A percentile compares a stretch with the other conserved stretches of the same genome.
phyloP scores from a whole-genome alignment of 2,888 invertebrate species.

The Panopea generosa region DNA sequence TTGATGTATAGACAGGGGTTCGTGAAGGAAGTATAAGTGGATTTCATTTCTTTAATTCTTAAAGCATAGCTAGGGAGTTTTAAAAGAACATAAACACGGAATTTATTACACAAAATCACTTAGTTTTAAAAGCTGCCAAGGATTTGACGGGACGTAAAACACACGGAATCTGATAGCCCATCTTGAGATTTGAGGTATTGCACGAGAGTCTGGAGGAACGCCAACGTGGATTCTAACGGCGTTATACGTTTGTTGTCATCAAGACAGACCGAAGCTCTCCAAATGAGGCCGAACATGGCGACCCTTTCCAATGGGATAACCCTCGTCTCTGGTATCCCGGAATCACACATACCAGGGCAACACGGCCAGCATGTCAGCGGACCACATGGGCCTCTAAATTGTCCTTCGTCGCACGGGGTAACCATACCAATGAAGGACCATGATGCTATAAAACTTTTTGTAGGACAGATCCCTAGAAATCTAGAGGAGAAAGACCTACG shows the following conservation, averaged over 20 bases:
- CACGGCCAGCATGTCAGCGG: conserved; percentile 25
- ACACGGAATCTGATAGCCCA: too few relatives aligned
- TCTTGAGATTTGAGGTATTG: too few relatives aligned
- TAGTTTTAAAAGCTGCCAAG: too few relatives aligned
- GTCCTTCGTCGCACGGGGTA: conserved; percentile 32
- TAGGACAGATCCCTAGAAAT: conserved; percentile 96
- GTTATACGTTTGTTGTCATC: conserved; percentile 1
- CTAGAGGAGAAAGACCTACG: conserved; percentile 94
- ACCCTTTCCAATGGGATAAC: conserved; percentile 58
- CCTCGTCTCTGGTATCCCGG: conserved; percentile 41
- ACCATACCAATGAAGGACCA: conserved; percentile 86
- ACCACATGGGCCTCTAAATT: conserved; percentile 6
- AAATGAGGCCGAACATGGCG: conserved; percentile 60
- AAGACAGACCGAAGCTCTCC: conserved; percentile 4
- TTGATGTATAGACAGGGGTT: too few relatives aligned
- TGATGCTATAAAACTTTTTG: conserved; percentile 92
- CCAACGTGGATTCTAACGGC: background rate
- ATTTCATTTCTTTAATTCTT: too few relatives aligned
- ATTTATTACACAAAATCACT: too few relatives aligned
- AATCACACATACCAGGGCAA: conserved; percentile 23
- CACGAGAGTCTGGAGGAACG: background rate
- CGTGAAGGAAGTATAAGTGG: too few relatives aligned
- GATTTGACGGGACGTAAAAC: too few relatives aligned
- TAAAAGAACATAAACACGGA: too few relatives aligned
- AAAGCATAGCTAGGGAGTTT: too few relatives aligned